These are phyloP conservation scores for Dinomys branickii DNA, from an alignment of 2,113 vertebrate genomes.

Conservation along the genomic window DNA sequence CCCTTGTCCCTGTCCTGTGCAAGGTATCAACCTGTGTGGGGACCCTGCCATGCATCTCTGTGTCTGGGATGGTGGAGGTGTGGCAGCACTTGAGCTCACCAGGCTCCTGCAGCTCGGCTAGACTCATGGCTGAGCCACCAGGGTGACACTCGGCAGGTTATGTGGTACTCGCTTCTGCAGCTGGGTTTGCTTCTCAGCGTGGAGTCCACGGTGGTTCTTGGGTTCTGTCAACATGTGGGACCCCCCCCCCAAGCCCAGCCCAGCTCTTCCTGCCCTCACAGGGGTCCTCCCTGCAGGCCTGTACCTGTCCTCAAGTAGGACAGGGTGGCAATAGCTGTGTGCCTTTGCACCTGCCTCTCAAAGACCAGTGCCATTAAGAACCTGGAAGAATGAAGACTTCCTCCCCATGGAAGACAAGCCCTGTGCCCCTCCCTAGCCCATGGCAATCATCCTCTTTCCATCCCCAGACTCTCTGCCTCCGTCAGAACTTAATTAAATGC, in stretches of 20 bases:
- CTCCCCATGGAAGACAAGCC: not conserved
- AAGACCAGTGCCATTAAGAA: not conserved
- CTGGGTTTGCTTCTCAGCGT: not conserved
- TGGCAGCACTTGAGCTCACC: fast-evolving
- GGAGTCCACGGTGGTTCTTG: not conserved
- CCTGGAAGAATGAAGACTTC: not conserved
- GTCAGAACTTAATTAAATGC: constrained; percentile 96
- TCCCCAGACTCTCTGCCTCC: constrained; percentile 94
- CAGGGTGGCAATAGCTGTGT: not conserved
- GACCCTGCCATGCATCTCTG: fast-evolving
- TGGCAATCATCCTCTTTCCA: not conserved
- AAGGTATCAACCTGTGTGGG: fast-evolving
- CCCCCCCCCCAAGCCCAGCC: no score
- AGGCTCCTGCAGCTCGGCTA: no score
- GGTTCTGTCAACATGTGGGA: not conserved
- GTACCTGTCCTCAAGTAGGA: not conserved
- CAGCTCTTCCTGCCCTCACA: fast-evolving
- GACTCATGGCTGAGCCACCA: not conserved
- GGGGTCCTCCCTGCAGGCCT: not conserved
- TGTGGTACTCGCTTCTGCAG: not conserved
- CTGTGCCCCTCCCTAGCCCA: not conserved
- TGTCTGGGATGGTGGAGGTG: fast-evolving
- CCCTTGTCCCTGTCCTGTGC: not conserved
- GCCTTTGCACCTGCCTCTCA: not conserved
- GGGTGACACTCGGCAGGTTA: fast-evolving